Percentiles rank a stretch among this genome's conserved stretches.
Conservation (phyloP, 2,888 invertebrate genomes). For the Eupithecia exiguata region DNA sequence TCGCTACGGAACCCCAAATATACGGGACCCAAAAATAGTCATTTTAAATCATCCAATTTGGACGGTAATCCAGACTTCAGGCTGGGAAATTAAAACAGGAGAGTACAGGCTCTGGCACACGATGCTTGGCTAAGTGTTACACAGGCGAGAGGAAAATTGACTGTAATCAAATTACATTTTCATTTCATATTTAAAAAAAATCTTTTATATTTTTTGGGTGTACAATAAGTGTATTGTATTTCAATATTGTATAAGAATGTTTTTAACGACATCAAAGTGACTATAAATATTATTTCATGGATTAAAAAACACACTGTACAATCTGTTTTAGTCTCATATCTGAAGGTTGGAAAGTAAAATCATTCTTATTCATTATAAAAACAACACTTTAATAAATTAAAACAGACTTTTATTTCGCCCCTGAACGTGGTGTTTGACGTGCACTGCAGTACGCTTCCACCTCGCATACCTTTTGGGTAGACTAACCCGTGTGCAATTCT, state of each 20-base stretch:
- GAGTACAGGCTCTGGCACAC: constrained; percentile 17
- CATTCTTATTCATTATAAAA: neutral
- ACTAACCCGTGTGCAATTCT: too few relatives aligned
- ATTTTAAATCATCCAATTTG: constrained; percentile 59
- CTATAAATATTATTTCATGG: too few relatives aligned
- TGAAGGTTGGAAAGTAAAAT: too few relatives aligned
- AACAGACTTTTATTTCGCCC: too few relatives aligned
- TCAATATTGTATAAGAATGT: neutral
- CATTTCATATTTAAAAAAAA: too few relatives aligned
- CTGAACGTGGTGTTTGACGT: neutral
- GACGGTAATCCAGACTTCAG: constrained; percentile 52
- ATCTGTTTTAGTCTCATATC: too few relatives aligned
- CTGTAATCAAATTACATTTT: neutral
- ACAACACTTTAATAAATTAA: neutral
- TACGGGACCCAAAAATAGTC: constrained; percentile 38
- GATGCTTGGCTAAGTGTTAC: neutral
- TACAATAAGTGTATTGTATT: too few relatives aligned
- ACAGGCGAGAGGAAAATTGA: neutral
- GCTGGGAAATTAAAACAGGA: constrained; percentile 51
- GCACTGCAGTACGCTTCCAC: too few relatives aligned
- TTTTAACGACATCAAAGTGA: neutral
- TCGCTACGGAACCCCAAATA: constrained; percentile 30
- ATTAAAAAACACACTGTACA: too few relatives aligned
- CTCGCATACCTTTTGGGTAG: too few relatives aligned
- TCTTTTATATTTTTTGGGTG: too few relatives aligned